Conservation (phyloP, 2,797 vertebrate genomes). For the Pantherophis alleghaniensis region DNA sequence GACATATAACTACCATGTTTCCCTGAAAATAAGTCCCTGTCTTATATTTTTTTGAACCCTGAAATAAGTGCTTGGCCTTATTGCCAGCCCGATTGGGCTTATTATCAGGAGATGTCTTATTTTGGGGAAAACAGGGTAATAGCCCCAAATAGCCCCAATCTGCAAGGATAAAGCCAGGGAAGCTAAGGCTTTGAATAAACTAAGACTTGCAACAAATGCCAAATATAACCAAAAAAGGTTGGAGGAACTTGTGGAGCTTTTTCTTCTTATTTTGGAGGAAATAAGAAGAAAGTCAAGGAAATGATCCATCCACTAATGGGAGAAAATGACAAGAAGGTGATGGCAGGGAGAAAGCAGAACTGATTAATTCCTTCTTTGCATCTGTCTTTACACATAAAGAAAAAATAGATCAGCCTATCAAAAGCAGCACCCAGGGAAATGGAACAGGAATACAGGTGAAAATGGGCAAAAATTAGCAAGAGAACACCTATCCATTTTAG, state of each 20-base stretch:
- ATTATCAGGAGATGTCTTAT: no score
- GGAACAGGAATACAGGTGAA: not conserved
- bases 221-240: not conserved
- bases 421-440: not conserved
- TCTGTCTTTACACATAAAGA: not conserved
- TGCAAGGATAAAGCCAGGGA: not conserved
- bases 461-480: not conserved
- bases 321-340: not conserved
- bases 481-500: not conserved
- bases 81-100: no score
- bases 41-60: no score
- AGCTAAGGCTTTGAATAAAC: not conserved
- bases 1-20: not conserved
- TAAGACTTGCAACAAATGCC: not conserved
- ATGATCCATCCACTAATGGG: not conserved
- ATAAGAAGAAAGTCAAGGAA: not conserved
- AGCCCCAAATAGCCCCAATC: not conserved
- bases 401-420: not conserved
- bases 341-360: not conserved
- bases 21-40: no score
- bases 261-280: not conserved
- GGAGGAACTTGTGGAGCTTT: no score
- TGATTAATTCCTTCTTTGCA: not conserved
- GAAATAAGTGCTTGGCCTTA: no score
- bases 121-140: not conserved